phyloP scores from a whole-genome alignment of 2,113 vertebrate genomes.

The Poeciliopsis occidentalis region DNA sequence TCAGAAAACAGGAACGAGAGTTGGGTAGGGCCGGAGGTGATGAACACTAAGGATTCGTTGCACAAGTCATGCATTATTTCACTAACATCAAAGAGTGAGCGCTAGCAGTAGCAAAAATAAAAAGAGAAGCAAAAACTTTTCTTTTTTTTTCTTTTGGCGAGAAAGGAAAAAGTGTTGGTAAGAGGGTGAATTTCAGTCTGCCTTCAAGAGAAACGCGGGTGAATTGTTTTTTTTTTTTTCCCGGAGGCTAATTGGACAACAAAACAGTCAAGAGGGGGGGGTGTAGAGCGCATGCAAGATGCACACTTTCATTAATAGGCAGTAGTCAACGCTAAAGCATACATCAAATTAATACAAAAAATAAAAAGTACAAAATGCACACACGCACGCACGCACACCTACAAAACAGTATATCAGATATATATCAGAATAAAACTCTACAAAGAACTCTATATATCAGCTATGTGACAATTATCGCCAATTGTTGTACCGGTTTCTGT shows the following conservation, averaged over 20 bases:
- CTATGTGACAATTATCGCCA: conserved; percentile 79
- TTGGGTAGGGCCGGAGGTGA: conserved; percentile 23
- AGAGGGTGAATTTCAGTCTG: too few relatives aligned
- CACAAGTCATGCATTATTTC: conserved; percentile 58
- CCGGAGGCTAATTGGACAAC: conserved; percentile 28
- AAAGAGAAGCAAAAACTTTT: conserved; percentile 22
- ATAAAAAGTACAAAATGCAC: conserved; percentile 81
- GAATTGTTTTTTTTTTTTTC: too few relatives aligned
- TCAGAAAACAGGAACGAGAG: conserved; percentile 7
- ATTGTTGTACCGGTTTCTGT: conserved; percentile 71
- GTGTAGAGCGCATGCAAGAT: conserved; percentile 74
- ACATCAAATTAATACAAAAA: conserved; percentile 81
- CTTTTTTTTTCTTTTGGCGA: not conserved
- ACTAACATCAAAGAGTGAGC: conserved; percentile 20
- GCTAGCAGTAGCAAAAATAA: conserved; percentile 7
- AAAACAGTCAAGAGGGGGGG: conserved; percentile 50
- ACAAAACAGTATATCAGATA: conserved; percentile 81
- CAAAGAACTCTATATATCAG: conserved; percentile 80
- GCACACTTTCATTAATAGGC: conserved; percentile 80
- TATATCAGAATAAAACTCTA: conserved; percentile 86
- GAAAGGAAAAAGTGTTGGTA: too few relatives aligned
- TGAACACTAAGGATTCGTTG: conserved; percentile 32
- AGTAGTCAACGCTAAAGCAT: conserved; percentile 82
- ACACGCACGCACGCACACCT: conserved; percentile 78
- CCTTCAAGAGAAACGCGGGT: too few relatives aligned